Percentiles rank a stretch among this genome's conserved stretches.
phyloP scores from a whole-genome alignment of 2,113 vertebrate genomes.

The Oostethus manadensis region DNA sequence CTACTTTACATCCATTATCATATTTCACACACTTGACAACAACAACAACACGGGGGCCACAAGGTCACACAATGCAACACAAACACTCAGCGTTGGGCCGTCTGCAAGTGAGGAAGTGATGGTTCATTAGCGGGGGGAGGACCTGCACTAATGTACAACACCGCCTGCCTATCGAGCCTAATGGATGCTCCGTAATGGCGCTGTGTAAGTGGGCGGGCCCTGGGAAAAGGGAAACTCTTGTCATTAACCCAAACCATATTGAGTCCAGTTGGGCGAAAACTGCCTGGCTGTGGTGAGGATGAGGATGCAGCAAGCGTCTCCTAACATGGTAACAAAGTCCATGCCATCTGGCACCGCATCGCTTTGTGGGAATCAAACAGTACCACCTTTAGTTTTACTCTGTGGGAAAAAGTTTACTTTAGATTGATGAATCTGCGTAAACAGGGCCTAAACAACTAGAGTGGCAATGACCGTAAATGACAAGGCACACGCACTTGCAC shows the following conservation, averaged over 20 bases:
- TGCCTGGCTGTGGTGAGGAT: neutral
- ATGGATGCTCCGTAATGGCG: constrained; percentile 26
- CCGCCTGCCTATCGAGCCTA: constrained; percentile 29
- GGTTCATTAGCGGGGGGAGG: constrained; percentile 23
- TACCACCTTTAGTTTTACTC: neutral
- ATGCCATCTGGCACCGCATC: constrained; percentile 5
- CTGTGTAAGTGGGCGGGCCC: constrained; percentile 16
- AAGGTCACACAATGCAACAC: neutral
- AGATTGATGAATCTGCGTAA: neutral
- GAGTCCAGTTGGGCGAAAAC: constrained; percentile 8
- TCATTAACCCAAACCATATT: constrained; percentile 28
- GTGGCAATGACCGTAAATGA: neutral
- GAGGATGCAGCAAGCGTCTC: neutral
- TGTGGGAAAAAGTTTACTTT: neutral
- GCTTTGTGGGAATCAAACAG: too few species aligned
- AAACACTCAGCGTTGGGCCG: constrained; percentile 5
- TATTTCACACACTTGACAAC: neutral
- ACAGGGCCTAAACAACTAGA: neutral
- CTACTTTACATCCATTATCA: neutral
- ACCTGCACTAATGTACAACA: constrained; percentile 23
- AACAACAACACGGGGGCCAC: neutral
- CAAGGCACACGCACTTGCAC: neutral
- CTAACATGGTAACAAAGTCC: constrained; percentile 15
- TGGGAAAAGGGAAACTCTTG: constrained; percentile 13
- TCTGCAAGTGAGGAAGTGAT: constrained; percentile 9